Conservation (phyloP, 2,797 vertebrate genomes). For the Spinibarbus caldwelli region DNA sequence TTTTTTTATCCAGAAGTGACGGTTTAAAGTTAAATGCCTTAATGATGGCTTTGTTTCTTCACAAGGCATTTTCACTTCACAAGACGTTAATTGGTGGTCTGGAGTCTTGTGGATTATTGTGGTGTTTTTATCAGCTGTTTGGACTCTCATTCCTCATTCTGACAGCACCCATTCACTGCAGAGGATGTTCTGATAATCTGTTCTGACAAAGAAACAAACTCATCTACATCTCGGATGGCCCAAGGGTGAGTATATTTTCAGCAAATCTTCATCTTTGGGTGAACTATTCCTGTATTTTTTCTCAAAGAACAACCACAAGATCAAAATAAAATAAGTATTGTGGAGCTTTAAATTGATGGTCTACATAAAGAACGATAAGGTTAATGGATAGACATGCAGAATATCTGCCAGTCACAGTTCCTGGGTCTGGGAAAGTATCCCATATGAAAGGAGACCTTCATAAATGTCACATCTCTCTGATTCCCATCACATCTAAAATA, state of each 20-base stretch:
- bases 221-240: background rate
- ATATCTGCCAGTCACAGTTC: constrained; percentile 43
- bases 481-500: constrained; percentile 65
- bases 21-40: too few species aligned
- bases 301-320: background rate
- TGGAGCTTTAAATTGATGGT: background rate
- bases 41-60: too few species aligned
- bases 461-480: constrained; percentile 51
- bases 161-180: background rate
- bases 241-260: background rate
- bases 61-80: too few species aligned
- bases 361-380: background rate
- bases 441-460: constrained; percentile 59
- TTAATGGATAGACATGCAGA: constrained; percentile 46
- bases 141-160: background rate
- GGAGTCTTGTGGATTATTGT: background rate
- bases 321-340: background rate
- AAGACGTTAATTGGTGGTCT: background rate
- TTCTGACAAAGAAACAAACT: background rate
- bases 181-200: background rate
- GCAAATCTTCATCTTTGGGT: background rate
- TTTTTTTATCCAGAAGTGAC: background rate
- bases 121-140: background rate
- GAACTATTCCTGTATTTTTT: background rate
- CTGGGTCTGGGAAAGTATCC: constrained; percentile 45